These are phyloP conservation scores for Pseudopodoces humilis DNA, from an alignment of 2,113 vertebrate species.

Conservation along the genomic window DNA sequence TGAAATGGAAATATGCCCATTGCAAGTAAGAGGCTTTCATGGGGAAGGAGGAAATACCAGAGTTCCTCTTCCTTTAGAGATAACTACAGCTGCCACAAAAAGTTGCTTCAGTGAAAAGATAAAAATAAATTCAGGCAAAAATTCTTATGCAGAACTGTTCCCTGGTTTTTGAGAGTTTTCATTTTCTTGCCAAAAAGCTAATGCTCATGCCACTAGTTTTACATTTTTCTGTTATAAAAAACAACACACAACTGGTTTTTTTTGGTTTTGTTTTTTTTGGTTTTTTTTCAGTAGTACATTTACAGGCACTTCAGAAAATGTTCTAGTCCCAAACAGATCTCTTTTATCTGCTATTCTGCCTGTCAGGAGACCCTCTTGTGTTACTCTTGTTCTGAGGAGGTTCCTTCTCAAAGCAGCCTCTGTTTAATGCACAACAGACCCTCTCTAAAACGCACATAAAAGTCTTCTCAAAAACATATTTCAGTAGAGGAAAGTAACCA, in stretches of 20 bases:
- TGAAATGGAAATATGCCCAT: not conserved
- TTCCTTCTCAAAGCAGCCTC: not conserved
- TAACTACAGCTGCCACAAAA: not conserved
- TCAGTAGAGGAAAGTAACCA: not conserved
- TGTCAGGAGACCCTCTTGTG: not conserved
- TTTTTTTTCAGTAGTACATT: not conserved
- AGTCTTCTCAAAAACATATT: not conserved
- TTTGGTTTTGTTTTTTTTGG: not conserved
- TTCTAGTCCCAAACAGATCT: not conserved
- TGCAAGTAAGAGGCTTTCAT: not conserved
- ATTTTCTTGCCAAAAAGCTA: not conserved
- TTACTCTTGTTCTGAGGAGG: not conserved
- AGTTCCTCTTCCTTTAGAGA: not conserved
- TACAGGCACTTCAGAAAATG: not conserved
- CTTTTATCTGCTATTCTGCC: not conserved
- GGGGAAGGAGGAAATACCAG: not conserved
- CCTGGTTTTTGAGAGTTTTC: not conserved
- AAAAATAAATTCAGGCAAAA: conserved; percentile 17
- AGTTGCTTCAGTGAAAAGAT: not conserved
- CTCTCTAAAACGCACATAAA: not conserved
- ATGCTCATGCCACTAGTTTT: not conserved
- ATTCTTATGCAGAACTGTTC: not conserved
- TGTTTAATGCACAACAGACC: not conserved
- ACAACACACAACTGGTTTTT: not conserved
- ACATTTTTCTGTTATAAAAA: not conserved